Base-by-base conservation (phyloP, 2,888 invertebrate genomes). In the Drosophila parthenogenetica region DNA sequence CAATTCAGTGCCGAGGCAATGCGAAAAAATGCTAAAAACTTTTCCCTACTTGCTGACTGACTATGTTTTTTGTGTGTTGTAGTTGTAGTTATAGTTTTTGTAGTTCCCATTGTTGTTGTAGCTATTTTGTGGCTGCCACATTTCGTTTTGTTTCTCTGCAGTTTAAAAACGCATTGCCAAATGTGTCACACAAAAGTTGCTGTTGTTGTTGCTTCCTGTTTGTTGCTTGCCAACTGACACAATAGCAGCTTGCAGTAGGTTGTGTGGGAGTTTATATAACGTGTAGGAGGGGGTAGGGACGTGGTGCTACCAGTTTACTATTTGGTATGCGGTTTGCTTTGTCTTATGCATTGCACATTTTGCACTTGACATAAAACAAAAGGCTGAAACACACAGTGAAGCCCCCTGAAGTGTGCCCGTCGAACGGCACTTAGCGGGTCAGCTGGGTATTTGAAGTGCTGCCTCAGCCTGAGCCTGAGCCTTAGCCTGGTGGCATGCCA, bases 101-200 rank as follows among this genome's bases (percentile, higher is more conserved):
- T 25, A 25, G 7, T 25, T 7, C 25, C 25, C 25, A 25, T 35
- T 57, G 45, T 40, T 74, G 68, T 16, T 49, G 48, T 37, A 55
- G 69, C 51, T 69, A 64, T 68, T 73, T 65, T 79, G 85, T 79
- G 77, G 81, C 82, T 81, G 83, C 80, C 84, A 86, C 81, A 81
- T 79, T 79, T 79, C 71, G 86, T 83, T 84, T 83, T 80, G 78
- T 77, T 74, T 49, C 53, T 67, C 58, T 74, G 67, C 80, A 83
- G 81, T 81, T 85, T 80, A 81, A 81, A 81, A 86, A 80, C 81
- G 81, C 83, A 80, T 85, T 86, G 84, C 84, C 86, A 86, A 83
- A 86, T 84, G 81, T 85, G 84, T 85, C 78, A 81, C 86, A 78
- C 75, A 81, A 69, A 82, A 72, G 69, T 74, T 69, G 64, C 42